A percentile compares a stretch with the other conserved stretches of the same genome.
phyloP scores from a whole-genome alignment of 1,140 invertebrate species.

The Coptotermes formosanus region DNA sequence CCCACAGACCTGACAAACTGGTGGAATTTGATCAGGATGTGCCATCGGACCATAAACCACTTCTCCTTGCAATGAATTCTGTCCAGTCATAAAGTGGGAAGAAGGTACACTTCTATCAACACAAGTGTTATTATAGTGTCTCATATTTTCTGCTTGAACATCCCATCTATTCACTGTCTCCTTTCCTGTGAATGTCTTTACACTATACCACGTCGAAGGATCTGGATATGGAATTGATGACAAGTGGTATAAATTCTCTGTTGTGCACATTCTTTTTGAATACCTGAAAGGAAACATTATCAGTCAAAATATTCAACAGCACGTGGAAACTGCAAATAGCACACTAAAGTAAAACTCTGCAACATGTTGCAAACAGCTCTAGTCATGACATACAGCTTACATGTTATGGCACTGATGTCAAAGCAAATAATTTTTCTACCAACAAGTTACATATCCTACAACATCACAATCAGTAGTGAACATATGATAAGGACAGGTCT shows the following conservation, averaged over 20 bases:
- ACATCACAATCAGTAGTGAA: too few relatives aligned
- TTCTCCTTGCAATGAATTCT: neutral
- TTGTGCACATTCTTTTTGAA: neutral
- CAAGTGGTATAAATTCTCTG: conserved; percentile 12
- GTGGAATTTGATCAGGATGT: neutral
- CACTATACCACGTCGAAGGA: neutral
- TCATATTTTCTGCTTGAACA: neutral
- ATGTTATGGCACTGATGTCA: too few relatives aligned
- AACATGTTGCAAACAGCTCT: too few relatives aligned
- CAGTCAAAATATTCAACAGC: too few relatives aligned
- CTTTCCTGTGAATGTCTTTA: neutral
- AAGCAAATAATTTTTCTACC: too few relatives aligned
- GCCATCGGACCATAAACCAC: neutral
- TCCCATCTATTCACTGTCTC: conserved; percentile 6
- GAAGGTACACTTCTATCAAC: neutral
- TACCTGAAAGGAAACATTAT: neutral
- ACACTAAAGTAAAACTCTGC: too few relatives aligned
- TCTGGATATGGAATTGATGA: neutral
- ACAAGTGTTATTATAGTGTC: neutral
- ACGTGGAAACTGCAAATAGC: too few relatives aligned
- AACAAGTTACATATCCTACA: too few relatives aligned
- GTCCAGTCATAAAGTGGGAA: neutral
- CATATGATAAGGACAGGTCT: too few relatives aligned
- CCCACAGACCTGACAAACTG: neutral
- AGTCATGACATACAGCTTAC: too few relatives aligned